Evolutionary conservation across 23 tunicate species (phyloP).

Genomic region (Halocynthia aurantium): DNA sequence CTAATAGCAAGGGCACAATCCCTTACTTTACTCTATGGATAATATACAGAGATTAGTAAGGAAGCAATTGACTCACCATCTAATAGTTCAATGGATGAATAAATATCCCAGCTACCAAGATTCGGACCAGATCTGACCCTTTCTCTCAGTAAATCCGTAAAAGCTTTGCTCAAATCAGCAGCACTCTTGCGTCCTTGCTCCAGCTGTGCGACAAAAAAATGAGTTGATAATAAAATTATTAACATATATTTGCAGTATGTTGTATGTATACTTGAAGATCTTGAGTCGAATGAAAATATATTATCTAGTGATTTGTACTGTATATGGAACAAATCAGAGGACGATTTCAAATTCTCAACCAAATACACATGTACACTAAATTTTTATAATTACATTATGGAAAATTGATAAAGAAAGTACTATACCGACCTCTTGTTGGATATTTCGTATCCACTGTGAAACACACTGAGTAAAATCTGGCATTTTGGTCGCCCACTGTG

Average conservation of each 20-base stretch:
- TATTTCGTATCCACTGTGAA: constrained; percentile 65
- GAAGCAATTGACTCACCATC: constrained; percentile 22
- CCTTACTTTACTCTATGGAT: too few relatives aligned
- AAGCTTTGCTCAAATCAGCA: constrained; percentile 36
- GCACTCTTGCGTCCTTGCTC: constrained; percentile 19
- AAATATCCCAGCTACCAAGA: constrained; percentile 56
- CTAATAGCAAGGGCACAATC: too few relatives aligned
- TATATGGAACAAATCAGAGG: too few relatives aligned
- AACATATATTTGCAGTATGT: too few relatives aligned
- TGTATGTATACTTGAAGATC: too few relatives aligned
- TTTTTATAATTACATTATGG: too few relatives aligned
- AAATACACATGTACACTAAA: too few relatives aligned
- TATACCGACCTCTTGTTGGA: constrained; percentile 46
- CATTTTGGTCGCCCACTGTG: constrained; percentile 54
- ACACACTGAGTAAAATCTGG: constrained; percentile 84
- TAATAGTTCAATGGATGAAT: constrained; percentile 20
- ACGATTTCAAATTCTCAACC: too few relatives aligned
- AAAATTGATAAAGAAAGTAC: not conserved
- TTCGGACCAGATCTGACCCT: constrained; percentile 3
- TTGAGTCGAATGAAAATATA: too few relatives aligned
- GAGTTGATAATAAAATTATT: not conserved
- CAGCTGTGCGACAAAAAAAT: constrained; percentile 10
- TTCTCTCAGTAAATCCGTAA: constrained; percentile 1
- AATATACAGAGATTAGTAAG: not conserved
- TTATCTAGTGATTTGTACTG: too few relatives aligned